phyloP scores from a whole-genome alignment of 2,113 vertebrate genomes.

The Actenoides hombroni region DNA sequence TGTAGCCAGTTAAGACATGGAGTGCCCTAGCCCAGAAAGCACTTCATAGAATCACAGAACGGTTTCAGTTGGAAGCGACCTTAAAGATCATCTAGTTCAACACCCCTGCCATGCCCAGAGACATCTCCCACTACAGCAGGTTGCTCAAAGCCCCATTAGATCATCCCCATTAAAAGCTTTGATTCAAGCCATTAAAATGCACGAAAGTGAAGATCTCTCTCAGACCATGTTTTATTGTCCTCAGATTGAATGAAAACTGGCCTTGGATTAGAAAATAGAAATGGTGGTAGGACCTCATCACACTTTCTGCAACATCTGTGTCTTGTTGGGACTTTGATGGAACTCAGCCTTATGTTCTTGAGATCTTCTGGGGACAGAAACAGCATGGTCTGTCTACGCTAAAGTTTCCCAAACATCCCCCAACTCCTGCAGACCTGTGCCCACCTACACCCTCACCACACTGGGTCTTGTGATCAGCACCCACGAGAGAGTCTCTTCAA shows the following conservation, averaged over 20 bases:
- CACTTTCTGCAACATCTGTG: background rate
- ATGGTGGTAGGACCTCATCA: background rate
- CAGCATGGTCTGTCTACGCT: accelerated
- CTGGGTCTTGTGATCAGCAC: background rate
- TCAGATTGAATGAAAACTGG: background rate
- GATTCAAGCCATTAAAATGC: background rate
- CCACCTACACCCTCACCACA: accelerated
- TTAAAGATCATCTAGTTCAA: too few relatives aligned
- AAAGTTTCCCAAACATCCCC: background rate
- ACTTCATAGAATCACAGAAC: background rate
- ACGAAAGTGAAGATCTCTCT: background rate
- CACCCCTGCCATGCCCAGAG: too few relatives aligned
- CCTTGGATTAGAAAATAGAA: background rate
- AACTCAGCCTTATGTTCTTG: background rate
- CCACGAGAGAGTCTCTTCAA: background rate
- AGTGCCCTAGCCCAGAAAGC: background rate
- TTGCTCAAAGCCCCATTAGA: too few relatives aligned
- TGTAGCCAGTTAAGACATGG: background rate
- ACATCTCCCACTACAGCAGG: too few relatives aligned
- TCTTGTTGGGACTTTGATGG: background rate
- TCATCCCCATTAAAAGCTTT: background rate
- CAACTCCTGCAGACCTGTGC: background rate
- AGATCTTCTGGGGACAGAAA: background rate
- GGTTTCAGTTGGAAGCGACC: too few relatives aligned
- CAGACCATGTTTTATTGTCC: background rate